Evolutionary conservation across 2,888 invertebrate species (phyloP).

Genomic region (Catonia carolina): DNA sequence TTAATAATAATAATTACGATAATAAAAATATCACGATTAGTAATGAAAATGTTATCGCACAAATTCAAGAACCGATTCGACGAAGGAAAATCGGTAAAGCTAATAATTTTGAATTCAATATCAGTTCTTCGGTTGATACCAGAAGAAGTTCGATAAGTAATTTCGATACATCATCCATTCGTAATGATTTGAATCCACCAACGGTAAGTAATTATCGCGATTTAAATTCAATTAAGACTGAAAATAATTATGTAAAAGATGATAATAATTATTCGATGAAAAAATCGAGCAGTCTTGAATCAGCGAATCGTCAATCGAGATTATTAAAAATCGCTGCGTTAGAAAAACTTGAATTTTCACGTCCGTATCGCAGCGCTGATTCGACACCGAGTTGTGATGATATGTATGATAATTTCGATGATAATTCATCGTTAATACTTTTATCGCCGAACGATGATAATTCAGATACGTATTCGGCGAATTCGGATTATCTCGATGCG

Average conservation of each 20-base stretch:
- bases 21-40: too few species aligned
- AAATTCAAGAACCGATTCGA: too few species aligned
- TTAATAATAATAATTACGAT: neutral
- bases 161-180: too few species aligned
- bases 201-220: neutral
- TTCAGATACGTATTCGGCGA: conserved; percentile 61
- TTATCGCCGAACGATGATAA: conserved; percentile 57
- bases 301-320: neutral
- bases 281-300: neutral
- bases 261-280: neutral
- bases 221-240: too few species aligned
- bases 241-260: neutral
- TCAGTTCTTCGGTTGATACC: too few species aligned
- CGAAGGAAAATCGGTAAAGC: too few species aligned
- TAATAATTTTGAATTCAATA: too few species aligned
- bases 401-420: conserved; percentile 30
- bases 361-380: conserved; percentile 20
- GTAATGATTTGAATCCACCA: too few species aligned
- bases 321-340: conserved; percentile 16
- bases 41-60: too few species aligned
- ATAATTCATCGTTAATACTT: conserved; percentile 45
- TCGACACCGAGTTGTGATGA: conserved; percentile 24
- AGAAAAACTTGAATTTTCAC: conserved; percentile 20
- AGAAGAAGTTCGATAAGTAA: too few species aligned
- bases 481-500: conserved; percentile 48